phyloP scores from a whole-genome alignment of 2,888 invertebrate genomes.

The Tricholauxania praeusta region DNA sequence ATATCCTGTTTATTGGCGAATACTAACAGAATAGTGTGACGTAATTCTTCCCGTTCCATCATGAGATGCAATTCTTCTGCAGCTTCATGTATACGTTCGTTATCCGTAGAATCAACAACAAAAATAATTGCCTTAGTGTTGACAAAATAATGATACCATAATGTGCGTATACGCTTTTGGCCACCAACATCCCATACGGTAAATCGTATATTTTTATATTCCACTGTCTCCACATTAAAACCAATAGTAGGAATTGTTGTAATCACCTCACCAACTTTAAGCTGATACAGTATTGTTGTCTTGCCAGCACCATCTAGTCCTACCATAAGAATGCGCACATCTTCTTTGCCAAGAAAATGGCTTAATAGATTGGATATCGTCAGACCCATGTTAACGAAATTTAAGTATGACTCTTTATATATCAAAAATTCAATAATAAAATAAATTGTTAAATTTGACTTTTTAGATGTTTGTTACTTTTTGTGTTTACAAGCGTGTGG shows the following conservation, averaged over 20 bases:
- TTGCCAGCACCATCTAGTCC: constrained; percentile 63
- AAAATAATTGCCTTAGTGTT: constrained; percentile 57
- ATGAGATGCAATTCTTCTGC: constrained; percentile 53
- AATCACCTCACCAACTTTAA: constrained; percentile 57
- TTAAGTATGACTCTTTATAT: too few relatives aligned
- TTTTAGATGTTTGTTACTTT: constrained; percentile 1
- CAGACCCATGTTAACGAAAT: constrained; percentile 50
- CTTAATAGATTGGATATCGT: constrained; percentile 53
- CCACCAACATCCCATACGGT: constrained; percentile 63
- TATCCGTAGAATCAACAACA: constrained; percentile 58
- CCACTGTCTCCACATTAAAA: constrained; percentile 60
- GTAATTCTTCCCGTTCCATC: constrained; percentile 52
- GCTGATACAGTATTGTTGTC: constrained; percentile 59
- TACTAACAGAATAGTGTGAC: constrained; percentile 53
- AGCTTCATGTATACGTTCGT: constrained; percentile 51
- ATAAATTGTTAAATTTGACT: background rate
- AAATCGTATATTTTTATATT: constrained; percentile 59
- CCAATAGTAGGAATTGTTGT: constrained; percentile 61
- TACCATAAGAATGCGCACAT: constrained; percentile 58
- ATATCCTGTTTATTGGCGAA: constrained; percentile 62
- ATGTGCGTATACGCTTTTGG: constrained; percentile 55
- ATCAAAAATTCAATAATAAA: background rate
- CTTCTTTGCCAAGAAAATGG: constrained; percentile 51
- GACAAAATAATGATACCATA: constrained; percentile 60
- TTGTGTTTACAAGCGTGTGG: too few relatives aligned